Evolutionary conservation across 2,888 invertebrate genomes (phyloP), one percentile per base, ranked within the genome.

Genomic region (Pteria penguin): DNA sequence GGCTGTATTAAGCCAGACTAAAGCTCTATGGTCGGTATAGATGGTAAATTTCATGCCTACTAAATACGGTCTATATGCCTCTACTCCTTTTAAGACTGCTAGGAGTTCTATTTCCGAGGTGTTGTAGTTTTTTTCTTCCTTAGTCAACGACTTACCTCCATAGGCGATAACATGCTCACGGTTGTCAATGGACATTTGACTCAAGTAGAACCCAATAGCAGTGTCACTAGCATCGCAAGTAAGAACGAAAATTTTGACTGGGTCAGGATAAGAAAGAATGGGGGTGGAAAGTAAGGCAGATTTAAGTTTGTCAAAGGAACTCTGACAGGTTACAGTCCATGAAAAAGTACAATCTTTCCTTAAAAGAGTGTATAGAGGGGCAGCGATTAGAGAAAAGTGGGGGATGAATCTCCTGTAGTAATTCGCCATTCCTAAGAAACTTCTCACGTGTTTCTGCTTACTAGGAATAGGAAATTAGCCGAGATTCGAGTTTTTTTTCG

Each of bases 301-400:
- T 72, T 91, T 91, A 32, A 90, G 81, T 5, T 75, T 36, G 33
- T 76, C 76, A 72, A 82, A 81, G 2, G 82, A 61, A 31, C 31
- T 57, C 60, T 82, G 78, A 67, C 81, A 81, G 11, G 78, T 61
- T 2, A 55, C 22, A 22, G 76, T 74, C 84, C 82, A 84, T 45
- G 45, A 31, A 27, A 67, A 45, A 5, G 32, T 18, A 5, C 24
- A 11, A n/a, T 87, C 82, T 68, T 86, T 88, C 72, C 83, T 83
- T 26, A 89, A 74, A 14, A 90, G 72, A 0, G 71, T 52, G 75
- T 91, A 86, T 11, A 82, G 70, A 24, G 81, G 80, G 31, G 61
- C 54, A 57, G 78, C 75, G 14, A 80, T 82, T 61, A 70, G 72
- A 0, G 75, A 27, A 63, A 70, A 80, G n/a, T 72, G 58, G 36